Conservation (phyloP, 2,797 vertebrate genomes). For the Avahi laniger region DNA sequence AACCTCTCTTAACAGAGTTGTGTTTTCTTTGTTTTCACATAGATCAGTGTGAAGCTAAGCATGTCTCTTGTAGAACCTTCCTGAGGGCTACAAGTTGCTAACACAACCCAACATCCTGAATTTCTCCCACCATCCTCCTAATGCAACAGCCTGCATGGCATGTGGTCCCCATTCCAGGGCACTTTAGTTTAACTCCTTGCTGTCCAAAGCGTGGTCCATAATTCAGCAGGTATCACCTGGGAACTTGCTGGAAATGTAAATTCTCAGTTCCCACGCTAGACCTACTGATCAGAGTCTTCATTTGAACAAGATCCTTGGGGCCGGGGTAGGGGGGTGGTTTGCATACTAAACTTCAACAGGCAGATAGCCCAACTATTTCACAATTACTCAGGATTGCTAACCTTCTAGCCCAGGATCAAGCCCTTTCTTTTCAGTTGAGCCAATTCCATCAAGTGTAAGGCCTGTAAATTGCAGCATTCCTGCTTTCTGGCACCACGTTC, state of each 20-base stretch:
- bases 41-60: neutral
- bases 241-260: neutral
- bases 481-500: neutral
- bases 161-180: neutral
- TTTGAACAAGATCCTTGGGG: neutral
- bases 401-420: neutral
- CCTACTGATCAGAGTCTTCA: neutral
- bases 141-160: neutral
- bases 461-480: neutral
- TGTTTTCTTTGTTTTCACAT: neutral
- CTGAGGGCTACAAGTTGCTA: neutral
- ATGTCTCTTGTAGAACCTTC: neutral
- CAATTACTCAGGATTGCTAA: neutral
- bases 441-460: neutral
- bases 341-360: neutral
- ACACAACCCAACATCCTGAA: neutral
- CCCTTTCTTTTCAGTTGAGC: neutral
- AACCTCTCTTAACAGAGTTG: neutral
- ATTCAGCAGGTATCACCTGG: neutral
- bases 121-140: neutral
- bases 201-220: neutral
- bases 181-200: neutral
- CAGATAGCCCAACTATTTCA: neutral
- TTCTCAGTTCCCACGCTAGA: neutral
- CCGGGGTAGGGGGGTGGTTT: neutral